Percentiles rank a stretch among this genome's conserved stretches.
These are phyloP conservation scores for Luidia sarsii DNA, from an alignment of 53 echinoderm and acorn worm genomes.

Conservation along the genomic window DNA sequence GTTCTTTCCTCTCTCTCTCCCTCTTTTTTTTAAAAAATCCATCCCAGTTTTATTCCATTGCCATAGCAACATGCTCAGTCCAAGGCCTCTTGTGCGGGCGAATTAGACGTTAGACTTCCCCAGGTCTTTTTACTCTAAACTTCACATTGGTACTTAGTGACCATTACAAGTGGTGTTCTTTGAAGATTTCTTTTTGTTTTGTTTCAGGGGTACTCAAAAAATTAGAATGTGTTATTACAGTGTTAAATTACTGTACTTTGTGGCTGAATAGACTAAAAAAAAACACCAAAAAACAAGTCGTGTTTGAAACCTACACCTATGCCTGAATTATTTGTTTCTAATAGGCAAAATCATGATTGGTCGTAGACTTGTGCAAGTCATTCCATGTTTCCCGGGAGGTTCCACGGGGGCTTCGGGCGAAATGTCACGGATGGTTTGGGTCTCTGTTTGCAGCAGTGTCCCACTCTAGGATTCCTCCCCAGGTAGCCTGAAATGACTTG, in stretches of 20 bases:
- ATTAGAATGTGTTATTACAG: neutral
- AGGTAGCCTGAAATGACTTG: neutral
- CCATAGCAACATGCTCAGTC: neutral
- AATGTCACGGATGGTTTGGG: too few relatives aligned
- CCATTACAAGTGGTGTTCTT: neutral
- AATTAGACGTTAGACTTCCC: neutral
- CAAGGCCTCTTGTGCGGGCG: too few relatives aligned
- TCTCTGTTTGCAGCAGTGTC: too few relatives aligned
- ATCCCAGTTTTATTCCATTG: neutral
- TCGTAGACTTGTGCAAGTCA: constrained; percentile 20
- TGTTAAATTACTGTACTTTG: neutral
- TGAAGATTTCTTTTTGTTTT: neutral
- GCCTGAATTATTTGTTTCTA: constrained; percentile 22
- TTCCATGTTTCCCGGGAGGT: neutral
- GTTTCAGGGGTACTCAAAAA: too few relatives aligned
- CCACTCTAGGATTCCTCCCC: neutral
- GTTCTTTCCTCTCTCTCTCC: too few relatives aligned
- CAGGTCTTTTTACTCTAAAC: constrained; percentile 8
- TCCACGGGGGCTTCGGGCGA: neutral
- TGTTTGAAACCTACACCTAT: neutral
- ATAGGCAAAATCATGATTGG: neutral
- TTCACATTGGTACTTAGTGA: too few relatives aligned
- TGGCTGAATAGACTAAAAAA: neutral
- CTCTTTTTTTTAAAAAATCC: too few relatives aligned
- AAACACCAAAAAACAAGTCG: too few relatives aligned